Evolutionary conservation across 92 coral and sea anemone species (phyloP), one percentile per base, ranked within the genome.

Genomic region (Porites lobata): DNA sequence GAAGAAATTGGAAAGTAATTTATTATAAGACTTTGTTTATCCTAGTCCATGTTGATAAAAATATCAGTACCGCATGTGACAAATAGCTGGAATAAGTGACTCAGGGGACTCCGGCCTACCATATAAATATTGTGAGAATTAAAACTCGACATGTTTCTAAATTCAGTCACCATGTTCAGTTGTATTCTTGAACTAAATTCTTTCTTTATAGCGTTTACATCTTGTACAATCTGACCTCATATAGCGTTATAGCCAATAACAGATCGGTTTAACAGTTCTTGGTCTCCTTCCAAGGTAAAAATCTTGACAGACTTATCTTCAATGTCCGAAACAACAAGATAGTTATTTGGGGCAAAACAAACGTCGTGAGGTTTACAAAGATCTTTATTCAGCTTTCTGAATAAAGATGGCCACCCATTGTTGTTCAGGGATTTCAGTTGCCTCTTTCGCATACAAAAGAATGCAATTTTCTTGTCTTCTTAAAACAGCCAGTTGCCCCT

Each of bases 11-110:
- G 29, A 62, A 51, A 65, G 32, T 17, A 21, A 76, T 74, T 64
- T 2, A n/a, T n/a, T n/a, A 61, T 21, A 65, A 66, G 72, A 51
- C 13, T 84, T 8, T 59, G 14, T 47, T 72, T 63, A 26, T 62
- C 64, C 87, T 80, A 84, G 52, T 84, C 87, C 64, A 84, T 62
- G 63, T 50, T 84, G 53, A 84, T 72, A 20, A 82, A 68, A 17
- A 82, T n/a, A 4, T 82, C 78, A 13, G 52, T 54, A 53, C 65
- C 73, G 9, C 72, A 26, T 4, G 80, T 43, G 17, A 83, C 80
- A 51, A 73, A 72, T 32, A 84, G 21, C 8, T 74, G 87, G 9
- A 58, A 74, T 75, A 50, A 52, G 50, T 80, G 81, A 32, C 73
- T 80, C n/a, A 65, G 80, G 26, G 5, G 47, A 4, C 47, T 38